Conservation (phyloP, 2,113 vertebrate genomes). For the Stegostoma tigrinum region DNA sequence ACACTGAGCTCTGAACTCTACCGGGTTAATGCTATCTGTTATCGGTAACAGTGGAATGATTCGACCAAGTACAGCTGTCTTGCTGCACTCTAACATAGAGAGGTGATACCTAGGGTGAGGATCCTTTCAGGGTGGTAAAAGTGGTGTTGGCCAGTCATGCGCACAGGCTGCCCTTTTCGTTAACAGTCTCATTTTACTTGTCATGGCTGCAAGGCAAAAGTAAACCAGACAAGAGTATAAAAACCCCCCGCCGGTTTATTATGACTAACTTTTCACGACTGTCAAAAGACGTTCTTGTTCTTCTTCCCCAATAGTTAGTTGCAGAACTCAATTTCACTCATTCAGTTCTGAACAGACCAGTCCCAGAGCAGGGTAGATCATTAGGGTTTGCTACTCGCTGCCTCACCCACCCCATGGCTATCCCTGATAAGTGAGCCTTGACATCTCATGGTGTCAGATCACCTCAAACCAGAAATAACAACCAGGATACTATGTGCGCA, state of each 20-base stretch:
- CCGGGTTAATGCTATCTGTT: neutral
- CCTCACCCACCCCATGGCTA: neutral
- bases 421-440: neutral
- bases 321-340: neutral
- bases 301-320: neutral
- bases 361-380: neutral
- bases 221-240: no score
- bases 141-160: no score
- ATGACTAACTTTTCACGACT: no score
- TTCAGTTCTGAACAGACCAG: neutral
- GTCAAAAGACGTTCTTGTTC: neutral
- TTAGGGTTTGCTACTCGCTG: neutral
- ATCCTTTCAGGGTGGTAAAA: no score
- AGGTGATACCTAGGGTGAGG: neutral
- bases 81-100: neutral
- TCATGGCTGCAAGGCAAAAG: no score
- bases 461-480: neutral
- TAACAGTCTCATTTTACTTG: no score
- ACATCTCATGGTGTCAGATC: neutral
- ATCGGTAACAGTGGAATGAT: neutral
- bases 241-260: no score
- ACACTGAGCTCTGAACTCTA: neutral
- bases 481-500: neutral
- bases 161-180: no score
- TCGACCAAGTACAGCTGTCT: neutral